phyloP scores from a whole-genome alignment of 2,888 invertebrate species.

The Tinea semifulvella region DNA sequence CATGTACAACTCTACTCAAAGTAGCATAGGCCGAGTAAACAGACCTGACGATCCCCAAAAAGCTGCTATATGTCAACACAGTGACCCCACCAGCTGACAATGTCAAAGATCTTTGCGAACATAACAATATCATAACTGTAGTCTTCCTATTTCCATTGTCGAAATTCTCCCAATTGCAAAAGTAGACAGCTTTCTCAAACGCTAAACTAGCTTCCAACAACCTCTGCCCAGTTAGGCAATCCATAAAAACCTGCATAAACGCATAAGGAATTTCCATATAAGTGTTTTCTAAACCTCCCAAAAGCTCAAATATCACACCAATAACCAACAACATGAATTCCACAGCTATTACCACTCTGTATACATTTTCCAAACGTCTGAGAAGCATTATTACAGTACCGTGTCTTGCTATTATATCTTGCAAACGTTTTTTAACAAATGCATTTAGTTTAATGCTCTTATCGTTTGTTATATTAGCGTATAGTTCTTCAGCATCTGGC shows the following conservation, averaged over 20 bases:
- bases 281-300: conserved; percentile 39
- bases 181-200: conserved; percentile 29
- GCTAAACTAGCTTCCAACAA: conserved; percentile 28
- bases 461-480: not conserved
- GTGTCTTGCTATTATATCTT: conserved; percentile 29
- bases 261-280: conserved; percentile 35
- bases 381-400: conserved; percentile 27
- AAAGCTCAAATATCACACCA: conserved; percentile 33
- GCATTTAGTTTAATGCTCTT: not conserved
- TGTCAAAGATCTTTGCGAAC: conserved; percentile 28
- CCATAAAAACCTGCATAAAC: conserved; percentile 30
- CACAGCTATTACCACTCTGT: conserved; percentile 30
- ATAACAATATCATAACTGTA: conserved; percentile 28
- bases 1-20: conserved; percentile 19
- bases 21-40: conserved; percentile 33
- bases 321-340: conserved; percentile 31
- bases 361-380: conserved; percentile 27
- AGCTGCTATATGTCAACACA: conserved; percentile 25
- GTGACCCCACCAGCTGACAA: conserved; percentile 31
- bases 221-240: conserved; percentile 31
- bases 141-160: conserved; percentile 27
- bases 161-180: conserved; percentile 32
- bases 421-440: conserved; percentile 26
- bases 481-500: conserved; percentile 21
- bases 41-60: conserved; percentile 27